Conservation (phyloP, 2,888 invertebrate species). For the Lithosia quadra region DNA sequence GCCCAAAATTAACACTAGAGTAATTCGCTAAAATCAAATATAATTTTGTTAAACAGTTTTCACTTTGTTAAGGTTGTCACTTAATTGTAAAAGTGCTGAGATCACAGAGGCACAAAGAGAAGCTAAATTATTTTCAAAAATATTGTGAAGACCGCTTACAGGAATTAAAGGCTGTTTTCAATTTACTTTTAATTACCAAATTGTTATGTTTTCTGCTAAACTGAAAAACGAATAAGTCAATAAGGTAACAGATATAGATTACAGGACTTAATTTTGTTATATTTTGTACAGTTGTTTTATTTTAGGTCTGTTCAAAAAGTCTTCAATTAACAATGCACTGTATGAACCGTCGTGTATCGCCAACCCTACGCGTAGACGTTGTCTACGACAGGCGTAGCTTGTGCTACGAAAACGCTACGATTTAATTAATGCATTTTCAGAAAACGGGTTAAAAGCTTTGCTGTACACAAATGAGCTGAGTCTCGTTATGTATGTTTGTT, state of each 20-base stretch:
- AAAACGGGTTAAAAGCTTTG: slow-evolving; percentile 49
- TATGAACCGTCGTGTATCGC: not conserved
- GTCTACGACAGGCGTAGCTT: slow-evolving; percentile 56
- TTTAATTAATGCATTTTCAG: slow-evolving; percentile 53
- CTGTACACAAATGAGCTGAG: slow-evolving; percentile 44
- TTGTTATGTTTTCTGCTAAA: too few relatives aligned
- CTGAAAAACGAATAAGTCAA: too few relatives aligned
- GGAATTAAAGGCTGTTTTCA: too few relatives aligned
- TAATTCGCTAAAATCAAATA: slow-evolving; percentile 46
- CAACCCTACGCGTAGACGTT: slow-evolving; percentile 41
- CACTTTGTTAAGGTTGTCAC: slow-evolving; percentile 17
- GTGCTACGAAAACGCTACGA: slow-evolving; percentile 54
- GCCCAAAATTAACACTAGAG: slow-evolving; percentile 41
- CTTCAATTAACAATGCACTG: not conserved
- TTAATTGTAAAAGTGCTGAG: too few relatives aligned
- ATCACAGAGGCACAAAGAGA: not conserved
- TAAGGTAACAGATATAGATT: too few relatives aligned
- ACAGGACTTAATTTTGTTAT: too few relatives aligned
- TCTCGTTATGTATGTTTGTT: slow-evolving; percentile 34
- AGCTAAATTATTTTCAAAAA: not conserved
- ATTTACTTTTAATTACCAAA: too few relatives aligned
- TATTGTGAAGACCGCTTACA: too few relatives aligned
- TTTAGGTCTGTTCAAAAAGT: not conserved
- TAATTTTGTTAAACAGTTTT: slow-evolving; percentile 50
- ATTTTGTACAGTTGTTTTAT: too few relatives aligned